phyloP scores from a whole-genome alignment of 2,113 vertebrate genomes.

The Synodontis membranacea region DNA sequence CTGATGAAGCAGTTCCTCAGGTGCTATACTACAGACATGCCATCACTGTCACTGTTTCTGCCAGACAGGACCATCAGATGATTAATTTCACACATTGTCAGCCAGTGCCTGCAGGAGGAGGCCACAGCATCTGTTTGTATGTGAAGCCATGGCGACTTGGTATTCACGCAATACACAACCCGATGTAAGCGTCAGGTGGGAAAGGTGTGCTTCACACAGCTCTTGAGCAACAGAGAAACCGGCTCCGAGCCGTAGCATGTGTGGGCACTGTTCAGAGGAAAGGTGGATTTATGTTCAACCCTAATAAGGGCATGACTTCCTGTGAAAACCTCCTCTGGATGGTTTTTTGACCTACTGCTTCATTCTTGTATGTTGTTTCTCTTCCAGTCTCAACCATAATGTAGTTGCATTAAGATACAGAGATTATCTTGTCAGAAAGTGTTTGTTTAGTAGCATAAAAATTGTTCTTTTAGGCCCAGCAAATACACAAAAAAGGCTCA shows the following conservation, averaged over 20 bases:
- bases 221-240: slow-evolving; percentile 43
- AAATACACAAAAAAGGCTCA: neutral
- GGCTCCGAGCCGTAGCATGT: slow-evolving; percentile 10
- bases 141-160: slow-evolving; percentile 18
- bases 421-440: neutral
- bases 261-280: neutral
- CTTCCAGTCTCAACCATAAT: neutral
- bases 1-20: neutral
- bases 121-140: slow-evolving; percentile 26
- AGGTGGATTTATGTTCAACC: slow-evolving; percentile 13
- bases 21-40: neutral
- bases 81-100: slow-evolving; percentile 33
- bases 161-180: neutral
- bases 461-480: neutral
- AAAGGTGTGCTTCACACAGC: slow-evolving; percentile 23
- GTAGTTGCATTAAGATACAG: neutral
- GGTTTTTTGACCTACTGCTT: neutral
- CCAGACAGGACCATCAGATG: slow-evolving; percentile 20
- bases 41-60: neutral
- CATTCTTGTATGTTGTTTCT: slow-evolving; percentile 8
- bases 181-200: neutral
- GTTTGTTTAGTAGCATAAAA: neutral
- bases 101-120: slow-evolving; percentile 26
- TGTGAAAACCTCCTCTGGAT: slow-evolving; percentile 1
- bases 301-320: slow-evolving; percentile 49